Conservation (phyloP, 2,888 invertebrate species). For the Temnothorax ravouxi region DNA sequence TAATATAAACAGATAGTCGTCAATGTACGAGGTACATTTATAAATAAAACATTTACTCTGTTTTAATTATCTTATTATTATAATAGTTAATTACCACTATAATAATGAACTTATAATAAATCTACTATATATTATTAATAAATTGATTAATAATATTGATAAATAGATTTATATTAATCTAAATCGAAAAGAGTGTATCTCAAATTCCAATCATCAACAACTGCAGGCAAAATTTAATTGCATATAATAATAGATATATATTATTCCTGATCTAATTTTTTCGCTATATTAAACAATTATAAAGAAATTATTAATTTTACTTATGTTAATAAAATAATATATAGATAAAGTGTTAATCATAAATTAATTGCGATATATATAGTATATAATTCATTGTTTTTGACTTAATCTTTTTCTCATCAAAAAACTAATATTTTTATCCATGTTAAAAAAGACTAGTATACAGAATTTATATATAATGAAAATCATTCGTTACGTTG, state of each 20-base stretch:
- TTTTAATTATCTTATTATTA: neutral
- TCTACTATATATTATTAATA: too few species aligned
- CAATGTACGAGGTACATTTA: too few species aligned
- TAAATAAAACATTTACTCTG: neutral
- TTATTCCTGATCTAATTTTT: neutral
- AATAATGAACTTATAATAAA: too few species aligned
- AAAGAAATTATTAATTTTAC: neutral
- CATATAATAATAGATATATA: too few species aligned
- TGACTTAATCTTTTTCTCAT: too few species aligned
- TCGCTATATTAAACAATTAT: neutral
- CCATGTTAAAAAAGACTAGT: too few species aligned
- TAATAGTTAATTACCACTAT: too few species aligned
- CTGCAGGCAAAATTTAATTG: neutral
- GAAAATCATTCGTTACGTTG: neutral
- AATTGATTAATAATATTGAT: too few species aligned
- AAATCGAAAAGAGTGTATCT: neutral
- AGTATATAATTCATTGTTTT: too few species aligned
- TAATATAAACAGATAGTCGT: too few species aligned
- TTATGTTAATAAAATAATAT: neutral
- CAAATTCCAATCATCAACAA: neutral
- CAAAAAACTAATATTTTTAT: too few species aligned
- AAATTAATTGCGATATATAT: neutral
- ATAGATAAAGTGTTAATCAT: neutral
- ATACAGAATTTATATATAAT: too few species aligned
- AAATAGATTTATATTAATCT: neutral